These are phyloP conservation scores for Augochlorella aurata DNA, from an alignment of 2,888 invertebrate species.

Conservation along the genomic window DNA sequence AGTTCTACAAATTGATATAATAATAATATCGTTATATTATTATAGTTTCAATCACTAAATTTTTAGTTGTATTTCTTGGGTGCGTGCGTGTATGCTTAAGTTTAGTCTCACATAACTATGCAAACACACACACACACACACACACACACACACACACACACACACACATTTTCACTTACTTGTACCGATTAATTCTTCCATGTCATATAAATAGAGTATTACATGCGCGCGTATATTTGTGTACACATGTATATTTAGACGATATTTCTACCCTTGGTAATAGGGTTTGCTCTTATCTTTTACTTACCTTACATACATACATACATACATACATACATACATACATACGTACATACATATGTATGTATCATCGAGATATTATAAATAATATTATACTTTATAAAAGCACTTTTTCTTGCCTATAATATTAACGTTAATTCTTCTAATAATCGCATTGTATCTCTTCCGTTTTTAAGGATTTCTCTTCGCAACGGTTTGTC, in stretches of 20 bases:
- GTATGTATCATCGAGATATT: slow-evolving; percentile 75
- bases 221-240: slow-evolving; percentile 34
- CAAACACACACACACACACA: slow-evolving; percentile 20
- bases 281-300: neutral
- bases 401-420: slow-evolving; percentile 81
- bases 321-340: slow-evolving; percentile 58
- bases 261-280: slow-evolving; percentile 41
- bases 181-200: slow-evolving; percentile 2
- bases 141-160: neutral
- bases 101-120: slow-evolving; percentile 29
- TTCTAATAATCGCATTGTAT: slow-evolving; percentile 31
- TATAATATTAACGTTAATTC: slow-evolving; percentile 76
- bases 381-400: slow-evolving; percentile 80
- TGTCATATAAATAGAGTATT: slow-evolving; percentile 36
- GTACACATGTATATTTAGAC: slow-evolving; percentile 33
- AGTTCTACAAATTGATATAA: slow-evolving; percentile 76
- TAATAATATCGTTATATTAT: slow-evolving; percentile 73
- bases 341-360: slow-evolving; percentile 60
- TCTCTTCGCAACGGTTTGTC: neutral
- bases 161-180: neutral
- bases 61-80: slow-evolving; percentile 58
- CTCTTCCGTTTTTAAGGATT: slow-evolving; percentile 11
- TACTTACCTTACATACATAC: slow-evolving; percentile 43
- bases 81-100: slow-evolving; percentile 25
- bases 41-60: slow-evolving; percentile 68